Conservation (phyloP, 1,140 invertebrate species). For the Drosophila pectinifera region DNA sequence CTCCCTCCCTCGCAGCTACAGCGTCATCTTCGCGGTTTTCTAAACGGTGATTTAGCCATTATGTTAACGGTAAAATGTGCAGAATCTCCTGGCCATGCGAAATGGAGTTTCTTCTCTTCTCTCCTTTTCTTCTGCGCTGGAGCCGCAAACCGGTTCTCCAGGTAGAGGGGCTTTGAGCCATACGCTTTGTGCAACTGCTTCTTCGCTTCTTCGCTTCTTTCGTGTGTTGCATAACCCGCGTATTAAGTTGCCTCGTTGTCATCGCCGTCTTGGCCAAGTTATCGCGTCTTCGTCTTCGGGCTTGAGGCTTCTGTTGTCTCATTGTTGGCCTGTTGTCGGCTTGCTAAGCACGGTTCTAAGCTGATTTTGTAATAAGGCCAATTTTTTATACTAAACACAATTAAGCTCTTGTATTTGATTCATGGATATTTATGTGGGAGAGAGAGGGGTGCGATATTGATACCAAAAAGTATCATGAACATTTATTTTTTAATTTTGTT, state of each 20-base stretch:
- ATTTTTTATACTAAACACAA: background rate
- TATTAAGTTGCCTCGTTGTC: slow-evolving; percentile 52
- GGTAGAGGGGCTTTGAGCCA: slow-evolving; percentile 23
- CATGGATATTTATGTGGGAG: background rate
- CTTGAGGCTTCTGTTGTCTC: slow-evolving; percentile 24
- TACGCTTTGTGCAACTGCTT: slow-evolving; percentile 55
- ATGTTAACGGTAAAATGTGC: slow-evolving; percentile 78
- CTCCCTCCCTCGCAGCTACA: slow-evolving; percentile 24
- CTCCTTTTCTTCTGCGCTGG: background rate
- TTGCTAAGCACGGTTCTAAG: slow-evolving; percentile 36
- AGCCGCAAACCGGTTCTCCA: slow-evolving; percentile 29
- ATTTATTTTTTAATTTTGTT: background rate
- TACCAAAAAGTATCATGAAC: background rate
- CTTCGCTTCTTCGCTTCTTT: slow-evolving; percentile 28
- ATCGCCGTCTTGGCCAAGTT: slow-evolving; percentile 47
- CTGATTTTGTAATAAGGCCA: slow-evolving; percentile 21
- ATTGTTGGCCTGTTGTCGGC: slow-evolving; percentile 12
- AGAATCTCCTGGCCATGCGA: slow-evolving; percentile 63
- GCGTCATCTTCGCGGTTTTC: slow-evolving; percentile 63
- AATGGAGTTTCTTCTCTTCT: slow-evolving; percentile 45
- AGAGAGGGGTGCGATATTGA: background rate
- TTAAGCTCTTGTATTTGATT: too few species aligned
- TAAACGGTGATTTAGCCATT: slow-evolving; percentile 84
- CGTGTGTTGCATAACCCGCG: slow-evolving; percentile 44
- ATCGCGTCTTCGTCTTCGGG: slow-evolving; percentile 14